Percentiles rank a stretch among this genome's conserved stretches.
Conservation (phyloP, 2,888 invertebrate species). For the Lepidocyrtinus sp. region DNA sequence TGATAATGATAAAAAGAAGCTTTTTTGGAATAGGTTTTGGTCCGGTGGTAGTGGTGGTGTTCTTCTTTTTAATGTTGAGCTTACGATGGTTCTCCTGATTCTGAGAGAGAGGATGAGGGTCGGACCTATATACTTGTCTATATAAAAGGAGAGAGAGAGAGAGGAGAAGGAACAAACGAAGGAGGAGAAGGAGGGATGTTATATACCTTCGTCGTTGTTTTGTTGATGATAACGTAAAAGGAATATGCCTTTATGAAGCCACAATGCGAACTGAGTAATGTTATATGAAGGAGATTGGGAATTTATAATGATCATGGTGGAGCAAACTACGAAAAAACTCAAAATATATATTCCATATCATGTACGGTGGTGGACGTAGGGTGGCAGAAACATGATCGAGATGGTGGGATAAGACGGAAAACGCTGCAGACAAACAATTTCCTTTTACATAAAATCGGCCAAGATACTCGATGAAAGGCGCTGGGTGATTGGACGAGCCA, state of each 20-base stretch:
- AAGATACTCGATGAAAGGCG: conserved; percentile 48
- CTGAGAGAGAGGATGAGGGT: conserved; percentile 61
- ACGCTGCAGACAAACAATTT: conserved; percentile 49
- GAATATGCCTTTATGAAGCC: conserved; percentile 50
- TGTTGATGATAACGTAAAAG: conserved; percentile 20
- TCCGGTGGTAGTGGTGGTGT: conserved; percentile 48
- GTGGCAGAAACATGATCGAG: conserved; percentile 40
- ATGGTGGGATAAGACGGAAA: conserved; percentile 54
- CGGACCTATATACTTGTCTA: conserved; percentile 50
- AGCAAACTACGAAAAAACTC: conserved; percentile 4
- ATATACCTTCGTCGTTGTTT: conserved; percentile 16
- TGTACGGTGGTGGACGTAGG: conserved; percentile 18
- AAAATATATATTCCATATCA: conserved; percentile 16
- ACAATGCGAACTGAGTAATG: conserved; percentile 54
- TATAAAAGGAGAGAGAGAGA: conserved; percentile 20
- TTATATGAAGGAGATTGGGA: conserved; percentile 59
- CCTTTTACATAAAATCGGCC: conserved; percentile 52
- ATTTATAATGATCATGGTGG: conserved; percentile 55
- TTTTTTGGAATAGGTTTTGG: conserved; percentile 13
- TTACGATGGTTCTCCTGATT: conserved; percentile 56
- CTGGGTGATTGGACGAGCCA: conserved; percentile 36
- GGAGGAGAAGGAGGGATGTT: conserved; percentile 55
- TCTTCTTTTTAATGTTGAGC: conserved; percentile 46
- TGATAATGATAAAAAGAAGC: conserved; percentile 33
- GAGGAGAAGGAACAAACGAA: conserved; percentile 35